Conservation (phyloP, 2,797 vertebrate species). For the Pipistrellus kuhlii region DNA sequence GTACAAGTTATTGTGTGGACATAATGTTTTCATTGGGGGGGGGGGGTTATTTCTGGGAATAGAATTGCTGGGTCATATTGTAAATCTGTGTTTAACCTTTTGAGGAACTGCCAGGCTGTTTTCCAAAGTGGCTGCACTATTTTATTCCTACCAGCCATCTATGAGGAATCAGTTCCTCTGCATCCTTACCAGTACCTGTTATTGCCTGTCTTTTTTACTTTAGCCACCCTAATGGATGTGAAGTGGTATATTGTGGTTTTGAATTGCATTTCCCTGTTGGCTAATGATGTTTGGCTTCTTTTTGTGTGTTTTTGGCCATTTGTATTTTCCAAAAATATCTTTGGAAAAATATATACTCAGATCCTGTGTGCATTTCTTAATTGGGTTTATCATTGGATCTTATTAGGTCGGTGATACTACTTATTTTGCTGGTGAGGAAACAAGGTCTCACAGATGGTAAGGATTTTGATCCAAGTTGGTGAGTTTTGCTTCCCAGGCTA, state of each 20-base stretch:
- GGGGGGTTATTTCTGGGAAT: neutral
- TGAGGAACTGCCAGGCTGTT: neutral
- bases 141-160: neutral
- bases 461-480: slow-evolving; percentile 31
- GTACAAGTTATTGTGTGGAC: neutral
- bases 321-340: neutral
- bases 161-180: neutral
- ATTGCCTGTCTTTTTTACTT: slow-evolving; percentile 21
- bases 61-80: neutral
- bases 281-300: neutral
- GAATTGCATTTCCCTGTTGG: slow-evolving; percentile 29
- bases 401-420: neutral
- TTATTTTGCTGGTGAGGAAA: slow-evolving; percentile 47
- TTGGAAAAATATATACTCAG: slow-evolving; percentile 47
- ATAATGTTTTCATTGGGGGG: neutral
- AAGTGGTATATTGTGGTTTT: slow-evolving; percentile 9
- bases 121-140: neutral
- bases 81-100: slow-evolving; percentile 1
- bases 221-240: neutral
- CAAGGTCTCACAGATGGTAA: slow-evolving; percentile 42
- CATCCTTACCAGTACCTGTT: neutral
- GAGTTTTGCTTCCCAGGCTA: slow-evolving; percentile 49
- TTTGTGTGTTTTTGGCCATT: slow-evolving; percentile 34
- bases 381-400: slow-evolving; percentile 49
- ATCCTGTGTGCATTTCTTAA: slow-evolving; percentile 24